These are phyloP conservation scores for Morbakka virulenta DNA, from an alignment of 30 jellyfish, hydroid and myxozoan species.

Conservation along the genomic window DNA sequence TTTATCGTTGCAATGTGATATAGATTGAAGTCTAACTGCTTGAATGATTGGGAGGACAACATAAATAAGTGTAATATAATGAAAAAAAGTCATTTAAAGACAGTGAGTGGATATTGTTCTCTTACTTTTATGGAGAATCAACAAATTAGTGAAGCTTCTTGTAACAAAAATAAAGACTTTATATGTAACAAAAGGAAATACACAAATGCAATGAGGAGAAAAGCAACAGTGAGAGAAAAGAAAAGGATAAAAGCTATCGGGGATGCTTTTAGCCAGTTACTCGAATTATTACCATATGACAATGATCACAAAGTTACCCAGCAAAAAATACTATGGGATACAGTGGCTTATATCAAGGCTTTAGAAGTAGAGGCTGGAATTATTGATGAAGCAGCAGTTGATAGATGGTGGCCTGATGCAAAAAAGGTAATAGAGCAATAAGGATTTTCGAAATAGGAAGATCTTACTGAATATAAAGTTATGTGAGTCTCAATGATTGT, in stretches of 20 bases:
- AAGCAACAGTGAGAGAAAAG: constrained; percentile 61
- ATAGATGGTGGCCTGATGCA: neutral
- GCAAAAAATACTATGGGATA: constrained; percentile 59
- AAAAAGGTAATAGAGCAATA: too few relatives aligned
- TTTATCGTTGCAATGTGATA: too few relatives aligned
- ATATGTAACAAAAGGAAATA: constrained; percentile 25
- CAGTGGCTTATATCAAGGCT: constrained; percentile 63
- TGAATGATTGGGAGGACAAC: too few relatives aligned
- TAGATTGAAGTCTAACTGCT: too few relatives aligned
- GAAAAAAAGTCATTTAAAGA: too few relatives aligned
- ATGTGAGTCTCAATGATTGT: too few relatives aligned
- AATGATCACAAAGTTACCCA: constrained; percentile 32
- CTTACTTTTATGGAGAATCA: neutral
- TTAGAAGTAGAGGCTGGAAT: constrained; percentile 53
- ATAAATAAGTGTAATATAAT: too few relatives aligned
- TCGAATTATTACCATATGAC: constrained; percentile 20
- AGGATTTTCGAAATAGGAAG: too few relatives aligned
- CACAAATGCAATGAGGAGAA: constrained; percentile 63
- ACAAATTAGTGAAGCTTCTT: neutral
- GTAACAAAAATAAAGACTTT: neutral
- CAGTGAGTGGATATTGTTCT: too few relatives aligned
- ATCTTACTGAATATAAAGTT: too few relatives aligned
- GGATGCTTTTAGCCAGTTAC: constrained; percentile 13
- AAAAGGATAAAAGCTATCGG: constrained; percentile 55
- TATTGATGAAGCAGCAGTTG: constrained; percentile 3